phyloP scores from a whole-genome alignment of 2,797 vertebrate genomes.

The Melanotaenia nigrans region DNA sequence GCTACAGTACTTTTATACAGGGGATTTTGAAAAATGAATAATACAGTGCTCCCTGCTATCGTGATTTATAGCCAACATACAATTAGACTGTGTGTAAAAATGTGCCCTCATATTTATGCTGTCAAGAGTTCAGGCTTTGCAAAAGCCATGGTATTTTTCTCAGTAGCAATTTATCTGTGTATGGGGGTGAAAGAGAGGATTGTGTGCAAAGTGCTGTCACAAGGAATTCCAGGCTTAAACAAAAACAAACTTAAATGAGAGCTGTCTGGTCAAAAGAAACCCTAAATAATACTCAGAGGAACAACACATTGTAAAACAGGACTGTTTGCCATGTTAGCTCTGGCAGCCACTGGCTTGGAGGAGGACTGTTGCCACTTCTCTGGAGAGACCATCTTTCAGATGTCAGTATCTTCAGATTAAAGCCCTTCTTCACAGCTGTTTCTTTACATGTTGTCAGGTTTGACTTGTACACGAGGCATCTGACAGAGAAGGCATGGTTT shows the following conservation, averaged over 20 bases:
- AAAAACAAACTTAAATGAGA: conserved; percentile 65
- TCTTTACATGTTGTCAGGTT: conserved; percentile 40
- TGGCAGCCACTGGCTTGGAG: conserved; percentile 31
- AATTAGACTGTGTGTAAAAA: conserved; percentile 65
- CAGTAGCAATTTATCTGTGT: conserved; percentile 61
- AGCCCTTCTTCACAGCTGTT: conserved; percentile 28
- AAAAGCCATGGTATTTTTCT: conserved; percentile 47
- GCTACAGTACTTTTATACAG: conserved; percentile 14
- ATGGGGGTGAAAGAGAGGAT: conserved; percentile 56
- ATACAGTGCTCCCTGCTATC: conserved; percentile 24
- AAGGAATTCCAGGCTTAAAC: conserved; percentile 64
- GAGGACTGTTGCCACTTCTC: conserved; percentile 27
- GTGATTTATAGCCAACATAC: conserved; percentile 60
- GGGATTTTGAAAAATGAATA: conserved; percentile 51
- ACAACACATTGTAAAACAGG: conserved; percentile 64
- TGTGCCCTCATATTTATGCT: conserved; percentile 62
- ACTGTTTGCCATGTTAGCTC: conserved; percentile 59
- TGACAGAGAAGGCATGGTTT: conserved; percentile 38
- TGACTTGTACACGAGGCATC: conserved; percentile 28
- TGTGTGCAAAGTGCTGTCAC: conserved; percentile 65
- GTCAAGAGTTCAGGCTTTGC: conserved; percentile 66
- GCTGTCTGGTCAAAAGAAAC: conserved; percentile 49
- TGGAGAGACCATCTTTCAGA: conserved; percentile 33
- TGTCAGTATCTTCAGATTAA: conserved; percentile 29
- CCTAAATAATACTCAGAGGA: conserved; percentile 64